Evolutionary conservation across 1,140 invertebrate species (phyloP).

Genomic region (Pemphigus obesinymphae): DNA sequence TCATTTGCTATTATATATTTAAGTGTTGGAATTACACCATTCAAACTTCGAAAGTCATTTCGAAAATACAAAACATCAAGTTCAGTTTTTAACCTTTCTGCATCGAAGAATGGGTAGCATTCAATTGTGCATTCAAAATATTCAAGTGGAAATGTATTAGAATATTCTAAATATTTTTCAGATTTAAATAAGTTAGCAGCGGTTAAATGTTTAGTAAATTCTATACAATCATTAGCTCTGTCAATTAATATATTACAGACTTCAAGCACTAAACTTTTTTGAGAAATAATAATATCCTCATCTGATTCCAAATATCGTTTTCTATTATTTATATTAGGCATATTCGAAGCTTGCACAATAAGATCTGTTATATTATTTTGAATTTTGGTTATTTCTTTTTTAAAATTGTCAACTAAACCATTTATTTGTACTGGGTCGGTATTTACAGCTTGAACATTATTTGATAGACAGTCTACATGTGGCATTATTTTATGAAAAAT

Average conservation of each 20-base stretch:
- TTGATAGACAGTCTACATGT: too few relatives aligned
- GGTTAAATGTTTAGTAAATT: not conserved
- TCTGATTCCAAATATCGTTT: too few relatives aligned
- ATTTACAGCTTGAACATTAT: not conserved
- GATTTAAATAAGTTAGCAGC: not conserved
- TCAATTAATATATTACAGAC: too few relatives aligned
- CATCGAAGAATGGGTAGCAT: not conserved
- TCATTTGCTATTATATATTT: conserved; percentile 3
- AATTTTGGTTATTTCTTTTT: not conserved
- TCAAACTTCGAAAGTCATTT: not conserved
- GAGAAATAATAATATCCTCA: too few relatives aligned
- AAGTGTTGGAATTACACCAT: not conserved
- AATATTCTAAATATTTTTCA: too few relatives aligned
- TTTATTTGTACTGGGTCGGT: conserved; percentile 5
- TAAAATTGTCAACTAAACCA: not conserved
- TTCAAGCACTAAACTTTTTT: too few relatives aligned
- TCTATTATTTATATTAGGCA: not conserved
- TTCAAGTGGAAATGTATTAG: conserved; percentile 47
- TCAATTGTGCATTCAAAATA: not conserved
- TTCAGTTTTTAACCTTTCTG: not conserved
- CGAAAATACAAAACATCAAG: not conserved
- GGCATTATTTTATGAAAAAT: too few relatives aligned
- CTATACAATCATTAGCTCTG: too few relatives aligned
- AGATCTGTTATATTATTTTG: not conserved
- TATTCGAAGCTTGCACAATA: not conserved